Conservation (phyloP, 2,888 invertebrate species). For the Amphiduros pacificus region DNA sequence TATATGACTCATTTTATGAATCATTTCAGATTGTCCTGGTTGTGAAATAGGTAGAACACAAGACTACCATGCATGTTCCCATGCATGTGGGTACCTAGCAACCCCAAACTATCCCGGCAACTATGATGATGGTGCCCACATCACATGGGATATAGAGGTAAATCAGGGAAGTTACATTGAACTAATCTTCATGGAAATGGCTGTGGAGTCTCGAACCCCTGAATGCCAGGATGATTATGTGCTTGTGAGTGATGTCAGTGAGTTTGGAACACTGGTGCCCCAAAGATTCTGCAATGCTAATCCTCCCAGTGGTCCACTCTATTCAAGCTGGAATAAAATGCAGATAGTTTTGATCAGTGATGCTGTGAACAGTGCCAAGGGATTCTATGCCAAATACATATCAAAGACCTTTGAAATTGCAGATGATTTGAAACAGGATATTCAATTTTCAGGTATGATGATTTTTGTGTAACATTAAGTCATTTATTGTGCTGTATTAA, state of each 20-base stretch:
- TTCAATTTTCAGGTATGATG: too few species aligned
- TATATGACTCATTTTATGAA: too few species aligned
- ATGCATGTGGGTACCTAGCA: conserved; percentile 37
- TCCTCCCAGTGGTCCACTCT: conserved; percentile 33
- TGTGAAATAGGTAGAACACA: conserved; percentile 7
- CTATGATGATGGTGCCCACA: conserved; percentile 34
- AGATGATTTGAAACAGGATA: too few species aligned
- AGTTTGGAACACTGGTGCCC: conserved; percentile 37
- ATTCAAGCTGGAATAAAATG: conserved; percentile 42
- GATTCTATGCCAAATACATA: conserved; percentile 36
- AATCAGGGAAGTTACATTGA: conserved; percentile 38
- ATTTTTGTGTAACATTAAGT: too few species aligned
- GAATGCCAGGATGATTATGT: conserved; percentile 15
- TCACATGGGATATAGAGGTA: conserved; percentile 39
- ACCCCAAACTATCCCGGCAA: conserved; percentile 41
- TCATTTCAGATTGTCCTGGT: conserved; percentile 11
- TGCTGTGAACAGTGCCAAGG: conserved; percentile 34
- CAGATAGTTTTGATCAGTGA: conserved; percentile 40
- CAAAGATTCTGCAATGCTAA: conserved; percentile 34
- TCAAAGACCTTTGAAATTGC: not conserved
- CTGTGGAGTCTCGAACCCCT: conserved; percentile 24
- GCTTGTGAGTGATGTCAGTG: conserved; percentile 37
- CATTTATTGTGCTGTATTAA: too few species aligned
- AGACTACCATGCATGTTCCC: too few species aligned
- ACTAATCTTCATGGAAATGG: conserved; percentile 42